Evolutionary conservation across 1,140 invertebrate genomes (phyloP), one percentile per base, ranked within the genome.

Genomic region (Zaprionus ghesquierei): DNA sequence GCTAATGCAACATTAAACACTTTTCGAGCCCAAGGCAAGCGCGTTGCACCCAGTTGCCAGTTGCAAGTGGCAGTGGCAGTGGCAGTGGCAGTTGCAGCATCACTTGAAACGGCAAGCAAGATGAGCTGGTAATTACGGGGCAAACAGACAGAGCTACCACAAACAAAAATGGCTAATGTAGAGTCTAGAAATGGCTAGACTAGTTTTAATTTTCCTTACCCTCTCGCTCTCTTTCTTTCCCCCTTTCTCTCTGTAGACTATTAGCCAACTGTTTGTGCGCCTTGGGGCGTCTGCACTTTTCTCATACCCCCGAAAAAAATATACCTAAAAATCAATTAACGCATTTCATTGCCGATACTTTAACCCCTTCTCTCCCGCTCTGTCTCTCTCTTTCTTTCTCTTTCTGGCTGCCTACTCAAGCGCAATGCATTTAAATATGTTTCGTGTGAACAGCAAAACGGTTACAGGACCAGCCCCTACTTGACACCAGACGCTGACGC

Each of bases 371-470:
- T 49, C 51, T 22, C 29, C 38, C 58, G 53, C 29, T 23, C 20
- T 44, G 25, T 23, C 56, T 63, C 68, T 54, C 60, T 54, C 4
- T 59, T 46, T n/a, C 50, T 27, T 13, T 33, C n/a, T 33, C 23
- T 41, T 38, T 58, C 5, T 58, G 15, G 55, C 63, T 76, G 69
- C 44, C 76, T 59, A 70, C 76, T 80, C 53, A 77, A 79, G 69
- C 77, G 77, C 60, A 77, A 72, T 75, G 68, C 78, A 87, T 87
- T 87, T 82, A 87, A 87, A 87, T 87, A 87, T 87, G 71, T 75
- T 82, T 87, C 84, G 82, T 89, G 82, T 87, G 82, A 86, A 86
- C 76, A 87, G 22, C 75, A 81, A 75, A 87, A 79, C 84, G 84
- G 81, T 78, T 78, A 69, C 77, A 81, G 81, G 78, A 81, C 64